Evolutionary conservation across 37 sponge, comb jelly and placozoan genomes (phyloP), one percentile per base, ranked within the genome.

Genomic region (Oscarella lobularis): DNA sequence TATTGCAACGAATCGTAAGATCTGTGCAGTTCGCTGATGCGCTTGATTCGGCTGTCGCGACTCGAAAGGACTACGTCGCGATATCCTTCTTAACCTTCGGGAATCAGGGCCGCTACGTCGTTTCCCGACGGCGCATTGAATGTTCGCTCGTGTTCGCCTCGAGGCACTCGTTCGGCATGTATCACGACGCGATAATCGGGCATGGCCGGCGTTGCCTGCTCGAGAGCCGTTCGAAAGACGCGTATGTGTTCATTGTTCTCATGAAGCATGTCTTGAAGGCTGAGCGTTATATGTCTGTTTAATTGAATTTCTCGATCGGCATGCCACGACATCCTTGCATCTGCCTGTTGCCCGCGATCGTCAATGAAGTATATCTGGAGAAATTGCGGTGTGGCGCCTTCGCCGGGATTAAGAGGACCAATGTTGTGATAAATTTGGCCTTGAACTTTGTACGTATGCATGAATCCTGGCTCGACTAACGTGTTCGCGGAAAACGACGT

Each of bases 371-470:
- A n/a, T n/a, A n/a, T n/a, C n/a, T n/a, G n/a, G n/a, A n/a, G n/a
- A 41, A 81, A 81, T 41, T 75, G 66, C 3, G 82, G 76, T 33
- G 6, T 2, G 37, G 75, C 67, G 66, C 36, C 35, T 76, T 75
- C 54, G 39, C 67, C 70, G 38, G 82, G 82, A 65, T 76, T 55
- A 38, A 81, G 36, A 29, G 40, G 38, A 38, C 76, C 82, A 76
- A 66, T 76, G n/a, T 37, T 37, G 35, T 81, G 82, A 40, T 41
- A 76, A 0, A 81, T 72, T 33, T 81, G 76, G 4, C 82, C 82
- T 66, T 81, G 82, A 37, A 73, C 66, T 39, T 69, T 4, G 39
- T 76, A 81, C 31, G 76, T 67, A n/a, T 75, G 82, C 71, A 67
- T 81, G 37, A 37, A 81, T 54, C 14, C 65, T 27, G 14, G 27